Evolutionary conservation across 37 sponge, comb jelly and placozoan species (phyloP).

Genomic region (Cliona cf. orientalis): DNA sequence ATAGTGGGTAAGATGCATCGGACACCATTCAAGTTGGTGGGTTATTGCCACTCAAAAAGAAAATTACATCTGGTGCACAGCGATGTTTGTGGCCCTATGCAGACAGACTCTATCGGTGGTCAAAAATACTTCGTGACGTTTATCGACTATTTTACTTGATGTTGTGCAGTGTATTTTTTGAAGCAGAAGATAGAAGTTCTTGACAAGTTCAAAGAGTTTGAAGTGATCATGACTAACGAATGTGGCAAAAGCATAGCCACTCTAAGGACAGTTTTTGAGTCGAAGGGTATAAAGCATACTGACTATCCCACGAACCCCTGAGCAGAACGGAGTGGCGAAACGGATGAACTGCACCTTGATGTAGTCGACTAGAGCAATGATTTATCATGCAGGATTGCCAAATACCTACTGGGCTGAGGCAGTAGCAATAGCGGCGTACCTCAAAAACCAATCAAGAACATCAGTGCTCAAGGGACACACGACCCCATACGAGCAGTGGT

Average conservation of each 20-base stretch:
- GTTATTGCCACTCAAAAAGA: slow-evolving; percentile 25
- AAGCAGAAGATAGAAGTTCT: slow-evolving; percentile 47
- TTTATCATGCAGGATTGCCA: slow-evolving; percentile 39
- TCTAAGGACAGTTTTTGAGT: slow-evolving; percentile 40
- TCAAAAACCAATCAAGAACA: slow-evolving; percentile 34
- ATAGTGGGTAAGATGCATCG: slow-evolving; percentile 52
- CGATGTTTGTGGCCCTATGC: slow-evolving; percentile 67
- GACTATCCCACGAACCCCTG: slow-evolving; percentile 44
- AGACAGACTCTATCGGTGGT: slow-evolving; percentile 57
- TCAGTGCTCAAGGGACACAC: slow-evolving; percentile 5
- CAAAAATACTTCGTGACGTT: slow-evolving; percentile 57
- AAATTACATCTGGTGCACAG: slow-evolving; percentile 49
- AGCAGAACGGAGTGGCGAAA: slow-evolving; percentile 65
- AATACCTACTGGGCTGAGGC: slow-evolving; percentile 64
- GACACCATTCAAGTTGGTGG: slow-evolving; percentile 49
- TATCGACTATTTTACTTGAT: slow-evolving; percentile 56
- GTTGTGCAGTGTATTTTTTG: slow-evolving; percentile 47
- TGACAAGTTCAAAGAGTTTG: slow-evolving; percentile 61
- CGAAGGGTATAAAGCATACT: slow-evolving; percentile 32
- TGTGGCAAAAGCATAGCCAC: slow-evolving; percentile 36
- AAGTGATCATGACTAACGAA: slow-evolving; percentile 30
- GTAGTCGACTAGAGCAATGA: slow-evolving; percentile 51
- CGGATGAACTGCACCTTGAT: slow-evolving; percentile 51
- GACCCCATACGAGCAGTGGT: slow-evolving; percentile 44
- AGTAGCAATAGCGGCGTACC: slow-evolving; percentile 47